Percentiles rank a stretch among this genome's conserved stretches.
These are phyloP conservation scores for Baronia brevicornis DNA, from an alignment of 2,888 invertebrate genomes.

Conservation along the genomic window DNA sequence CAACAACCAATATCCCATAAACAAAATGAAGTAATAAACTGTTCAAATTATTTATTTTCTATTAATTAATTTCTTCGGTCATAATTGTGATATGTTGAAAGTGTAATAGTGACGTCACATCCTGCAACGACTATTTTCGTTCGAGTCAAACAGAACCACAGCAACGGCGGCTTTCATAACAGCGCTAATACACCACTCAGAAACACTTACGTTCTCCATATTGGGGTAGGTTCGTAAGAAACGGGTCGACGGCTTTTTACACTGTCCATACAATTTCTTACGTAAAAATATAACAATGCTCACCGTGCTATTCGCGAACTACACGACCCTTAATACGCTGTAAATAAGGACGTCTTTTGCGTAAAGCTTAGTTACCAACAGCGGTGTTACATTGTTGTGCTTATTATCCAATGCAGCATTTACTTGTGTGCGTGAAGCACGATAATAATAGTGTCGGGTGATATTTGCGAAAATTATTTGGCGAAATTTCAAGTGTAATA, in stretches of 20 bases:
- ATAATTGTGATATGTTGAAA: conserved; percentile 6
- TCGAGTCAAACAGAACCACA: conserved; percentile 23
- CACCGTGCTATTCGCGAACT: conserved; percentile 7
- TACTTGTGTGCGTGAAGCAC: conserved; percentile 44
- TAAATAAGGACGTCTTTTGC: conserved; percentile 28
- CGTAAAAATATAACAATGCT: neutral
- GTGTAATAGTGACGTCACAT: conserved; percentile 3
- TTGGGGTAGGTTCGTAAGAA: conserved; percentile 66
- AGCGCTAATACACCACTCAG: conserved; percentile 28
- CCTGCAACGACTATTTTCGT: conserved; percentile 12
- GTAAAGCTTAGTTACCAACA: conserved; percentile 16
- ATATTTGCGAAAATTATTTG: conserved; percentile 50
- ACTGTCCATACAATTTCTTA: conserved; percentile 24
- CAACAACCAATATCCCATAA: too few relatives aligned
- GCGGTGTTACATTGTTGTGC: conserved; percentile 29
- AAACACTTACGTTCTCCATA: conserved; percentile 46
- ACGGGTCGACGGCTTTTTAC: conserved; percentile 60
- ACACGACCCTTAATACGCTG: conserved; percentile 14
- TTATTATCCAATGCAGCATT: conserved; percentile 48
- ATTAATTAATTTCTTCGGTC: too few relatives aligned
- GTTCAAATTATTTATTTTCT: too few relatives aligned
- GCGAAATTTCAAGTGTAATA: conserved; percentile 40
- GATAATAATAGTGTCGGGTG: conserved; percentile 61
- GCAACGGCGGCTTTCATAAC: conserved; percentile 27
- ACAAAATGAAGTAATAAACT: too few relatives aligned